These are phyloP conservation scores for Ganaspis sp. DNA, from an alignment of 1,140 invertebrate genomes.

Conservation along the genomic window DNA sequence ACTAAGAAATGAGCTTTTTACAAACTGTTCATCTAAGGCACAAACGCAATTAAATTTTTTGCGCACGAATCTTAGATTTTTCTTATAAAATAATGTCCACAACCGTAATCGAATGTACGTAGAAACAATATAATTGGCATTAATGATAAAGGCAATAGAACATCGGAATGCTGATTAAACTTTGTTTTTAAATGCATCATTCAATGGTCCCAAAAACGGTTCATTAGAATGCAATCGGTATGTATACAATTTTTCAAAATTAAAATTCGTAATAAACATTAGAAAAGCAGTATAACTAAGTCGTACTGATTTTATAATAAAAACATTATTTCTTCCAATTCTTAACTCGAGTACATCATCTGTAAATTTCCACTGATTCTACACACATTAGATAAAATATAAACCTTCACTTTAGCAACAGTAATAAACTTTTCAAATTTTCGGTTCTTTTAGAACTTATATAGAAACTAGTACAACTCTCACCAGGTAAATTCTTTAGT, in stretches of 20 bases:
- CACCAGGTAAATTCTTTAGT: not conserved
- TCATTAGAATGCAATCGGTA: not conserved
- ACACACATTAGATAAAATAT: slow-evolving; percentile 48
- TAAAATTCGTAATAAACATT: not conserved
- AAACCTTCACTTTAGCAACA: slow-evolving; percentile 54
- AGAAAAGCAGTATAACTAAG: not conserved
- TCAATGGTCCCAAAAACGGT: slow-evolving; percentile 7
- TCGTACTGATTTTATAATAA: not conserved
- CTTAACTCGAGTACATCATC: not conserved
- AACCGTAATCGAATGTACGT: not conserved
- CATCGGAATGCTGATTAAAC: not conserved
- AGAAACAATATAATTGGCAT: not conserved
- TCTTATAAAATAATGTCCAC: not conserved
- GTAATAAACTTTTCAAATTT: slow-evolving; percentile 52
- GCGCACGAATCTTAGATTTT: not conserved
- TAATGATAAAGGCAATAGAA: not conserved
- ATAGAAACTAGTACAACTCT: not conserved
- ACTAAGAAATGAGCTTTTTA: not conserved
- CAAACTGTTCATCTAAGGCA: not conserved
- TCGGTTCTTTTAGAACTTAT: not conserved
- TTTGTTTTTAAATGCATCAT: slow-evolving; percentile 1
- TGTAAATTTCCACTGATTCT: not conserved
- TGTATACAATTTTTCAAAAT: not conserved
- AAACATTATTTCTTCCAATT: not conserved
- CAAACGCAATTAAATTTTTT: not conserved